phyloP scores from a whole-genome alignment of 2,888 invertebrate species.

The Asteroscopus sphinx region DNA sequence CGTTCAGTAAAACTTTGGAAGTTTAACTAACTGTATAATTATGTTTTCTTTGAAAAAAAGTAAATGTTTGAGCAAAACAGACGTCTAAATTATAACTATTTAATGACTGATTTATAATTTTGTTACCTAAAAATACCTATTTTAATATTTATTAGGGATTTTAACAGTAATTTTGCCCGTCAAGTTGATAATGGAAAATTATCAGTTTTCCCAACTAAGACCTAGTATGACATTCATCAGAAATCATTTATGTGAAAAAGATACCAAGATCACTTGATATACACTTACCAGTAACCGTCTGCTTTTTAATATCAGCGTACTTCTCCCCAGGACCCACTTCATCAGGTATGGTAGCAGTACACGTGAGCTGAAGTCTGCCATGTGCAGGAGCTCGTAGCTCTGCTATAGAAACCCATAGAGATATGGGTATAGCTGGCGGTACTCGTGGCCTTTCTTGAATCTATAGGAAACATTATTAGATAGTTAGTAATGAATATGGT shows the following conservation, averaged over 20 bases:
- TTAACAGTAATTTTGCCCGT: too few species aligned
- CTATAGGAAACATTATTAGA: constrained; percentile 55
- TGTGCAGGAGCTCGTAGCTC: constrained; percentile 92
- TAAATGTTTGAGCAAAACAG: background rate
- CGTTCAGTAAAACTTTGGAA: constrained; percentile 12
- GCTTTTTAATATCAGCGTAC: constrained; percentile 93
- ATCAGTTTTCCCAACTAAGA: too few species aligned
- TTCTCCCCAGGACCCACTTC: constrained; percentile 92
- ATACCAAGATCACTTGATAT: too few species aligned
- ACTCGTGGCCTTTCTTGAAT: constrained; percentile 80
- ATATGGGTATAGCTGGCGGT: constrained; percentile 90
- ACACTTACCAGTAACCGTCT: constrained; percentile 92
- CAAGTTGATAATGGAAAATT: too few species aligned
- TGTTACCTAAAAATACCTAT: too few species aligned
- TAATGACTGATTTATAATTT: too few species aligned
- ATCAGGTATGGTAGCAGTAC: constrained; percentile 94
- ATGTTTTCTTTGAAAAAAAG: constrained; percentile 9
- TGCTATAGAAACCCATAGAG: constrained; percentile 93
- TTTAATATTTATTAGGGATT: too few species aligned
- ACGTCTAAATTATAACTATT: too few species aligned
- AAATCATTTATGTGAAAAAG: too few species aligned
- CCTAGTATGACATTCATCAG: too few species aligned
- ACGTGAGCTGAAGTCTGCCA: constrained; percentile 92
- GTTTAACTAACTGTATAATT: constrained; percentile 16
- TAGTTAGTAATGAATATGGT: background rate